These are phyloP conservation scores for Xenentodon cancila DNA, from an alignment of 2,797 vertebrate genomes.

Conservation along the genomic window DNA sequence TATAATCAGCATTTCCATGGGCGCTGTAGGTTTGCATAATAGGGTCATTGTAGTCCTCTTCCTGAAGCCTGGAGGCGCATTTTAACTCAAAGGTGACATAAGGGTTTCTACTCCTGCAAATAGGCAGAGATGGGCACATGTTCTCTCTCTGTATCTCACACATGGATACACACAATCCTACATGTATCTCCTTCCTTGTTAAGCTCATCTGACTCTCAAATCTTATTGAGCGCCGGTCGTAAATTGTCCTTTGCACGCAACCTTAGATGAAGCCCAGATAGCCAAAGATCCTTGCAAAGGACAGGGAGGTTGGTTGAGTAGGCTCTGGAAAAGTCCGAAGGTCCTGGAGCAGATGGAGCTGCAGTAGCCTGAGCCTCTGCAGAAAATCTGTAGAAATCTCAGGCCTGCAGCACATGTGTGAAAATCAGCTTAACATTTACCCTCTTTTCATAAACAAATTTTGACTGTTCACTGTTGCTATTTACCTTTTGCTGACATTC, in stretches of 20 bases:
- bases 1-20: conserved; percentile 14
- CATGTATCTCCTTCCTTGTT: conserved; percentile 29
- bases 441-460: conserved; percentile 61
- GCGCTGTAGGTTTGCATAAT: conserved; percentile 56
- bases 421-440: conserved; percentile 40
- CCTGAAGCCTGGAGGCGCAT: conserved; percentile 33
- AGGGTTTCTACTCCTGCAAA: conserved; percentile 28
- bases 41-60: conserved; percentile 46
- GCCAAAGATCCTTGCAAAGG: conserved; percentile 8
- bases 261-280: conserved; percentile 3
- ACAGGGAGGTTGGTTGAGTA: not conserved
- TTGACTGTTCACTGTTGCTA: conserved; percentile 19
- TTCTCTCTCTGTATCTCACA: conserved; percentile 28
- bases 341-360: not conserved
- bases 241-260: conserved; percentile 45
- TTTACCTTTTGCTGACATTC: conserved; percentile 72
- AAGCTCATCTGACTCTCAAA: conserved; percentile 46
- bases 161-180: conserved; percentile 7
- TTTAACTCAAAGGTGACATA: conserved; percentile 51
- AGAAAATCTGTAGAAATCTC: not conserved
- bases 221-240: conserved; percentile 44
- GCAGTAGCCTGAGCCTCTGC: too few relatives aligned
- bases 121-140: conserved; percentile 29
- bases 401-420: not conserved
- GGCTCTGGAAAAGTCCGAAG: too few relatives aligned